Base-by-base conservation (phyloP, 2,797 vertebrate species). In the Hydrocynus forskahlii region DNA sequence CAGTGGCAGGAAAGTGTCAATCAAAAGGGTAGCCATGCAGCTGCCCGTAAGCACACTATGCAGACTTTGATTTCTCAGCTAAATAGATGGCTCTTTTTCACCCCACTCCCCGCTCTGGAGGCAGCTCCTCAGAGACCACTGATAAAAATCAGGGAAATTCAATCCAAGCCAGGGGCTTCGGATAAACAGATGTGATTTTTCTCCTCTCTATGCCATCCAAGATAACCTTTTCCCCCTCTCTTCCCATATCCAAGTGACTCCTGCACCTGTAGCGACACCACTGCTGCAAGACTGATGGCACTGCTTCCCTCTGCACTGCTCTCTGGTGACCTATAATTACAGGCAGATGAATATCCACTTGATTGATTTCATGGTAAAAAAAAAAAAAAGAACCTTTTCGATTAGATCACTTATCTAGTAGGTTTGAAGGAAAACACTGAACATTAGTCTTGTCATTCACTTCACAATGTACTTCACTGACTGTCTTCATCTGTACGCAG, bases 141-240 rank as follows among this genome's bases (percentile, higher is more conserved):
- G 95, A 93, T 93, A 94, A 89, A 92, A 91, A 95, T 94, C 90
- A 88, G 45, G 90, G 95, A 95, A 97, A 96, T 85, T 92, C 94
- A 95, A 92, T 92, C 94, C 92, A 89, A 78, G 83, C 84, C 85
- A 25, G 86, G 55, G 89, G 88, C 87, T 79, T 79, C 88, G 92
- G 92, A 92, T 94, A 95, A 96, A 95, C 93, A 96, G 93, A 95
- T 95, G 93, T 95, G 90, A 89, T 90, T 88, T 88, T 92, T 85
- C 84, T 87, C 72, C 70, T 89, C 81, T 84, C 82, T 64, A 69
- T 82, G 84, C 80, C 88, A 88, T 88, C 89, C 88, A 84, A 92
- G 93, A 95, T 95, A 96, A 95, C 93, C 91, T 91, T 92, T 85
- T 83, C 87, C 86, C 82, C 25, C 78, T 62, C 82, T 86, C 83